Conservation (phyloP, 1,140 invertebrate genomes). For the Drosophila melanica region DNA sequence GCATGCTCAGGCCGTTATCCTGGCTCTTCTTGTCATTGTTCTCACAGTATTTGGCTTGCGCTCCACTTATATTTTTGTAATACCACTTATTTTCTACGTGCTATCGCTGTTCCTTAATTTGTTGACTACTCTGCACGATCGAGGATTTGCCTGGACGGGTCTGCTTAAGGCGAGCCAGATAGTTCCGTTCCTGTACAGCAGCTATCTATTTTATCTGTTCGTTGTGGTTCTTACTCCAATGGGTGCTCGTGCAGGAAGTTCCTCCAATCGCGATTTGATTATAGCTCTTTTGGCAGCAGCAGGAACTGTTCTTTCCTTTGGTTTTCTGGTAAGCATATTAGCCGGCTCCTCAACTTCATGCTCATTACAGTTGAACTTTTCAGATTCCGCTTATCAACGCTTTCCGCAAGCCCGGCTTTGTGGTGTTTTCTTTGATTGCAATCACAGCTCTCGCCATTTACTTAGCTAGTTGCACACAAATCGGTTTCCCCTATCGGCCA, state of each 20-base stretch:
- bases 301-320: conserved; percentile 70
- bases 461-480: no score
- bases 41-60: conserved; percentile 48
- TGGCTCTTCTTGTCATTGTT: conserved; percentile 41
- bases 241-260: conserved; percentile 86
- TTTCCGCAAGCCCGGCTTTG: no score
- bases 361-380: neutral
- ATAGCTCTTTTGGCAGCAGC: conserved; percentile 84
- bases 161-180: conserved; percentile 84
- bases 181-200: conserved; percentile 85
- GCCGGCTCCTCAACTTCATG: neutral
- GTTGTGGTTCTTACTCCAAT: conserved; percentile 89
- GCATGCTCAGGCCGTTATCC: conserved; percentile 58
- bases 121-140: conserved; percentile 52
- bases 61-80: conserved; percentile 57
- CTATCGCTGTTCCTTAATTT: conserved; percentile 54
- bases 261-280: conserved; percentile 86
- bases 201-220: conserved; percentile 87
- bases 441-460: no score
- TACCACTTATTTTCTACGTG: conserved; percentile 58
- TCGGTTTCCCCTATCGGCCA: no score
- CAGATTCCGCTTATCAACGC: conserved; percentile 40
- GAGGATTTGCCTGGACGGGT: conserved; percentile 86
- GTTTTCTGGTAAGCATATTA: conserved; percentile 57
- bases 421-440: no score